These are phyloP conservation scores for Oryzias melastigma DNA, from an alignment of 2,113 vertebrate species.

Conservation along the genomic window DNA sequence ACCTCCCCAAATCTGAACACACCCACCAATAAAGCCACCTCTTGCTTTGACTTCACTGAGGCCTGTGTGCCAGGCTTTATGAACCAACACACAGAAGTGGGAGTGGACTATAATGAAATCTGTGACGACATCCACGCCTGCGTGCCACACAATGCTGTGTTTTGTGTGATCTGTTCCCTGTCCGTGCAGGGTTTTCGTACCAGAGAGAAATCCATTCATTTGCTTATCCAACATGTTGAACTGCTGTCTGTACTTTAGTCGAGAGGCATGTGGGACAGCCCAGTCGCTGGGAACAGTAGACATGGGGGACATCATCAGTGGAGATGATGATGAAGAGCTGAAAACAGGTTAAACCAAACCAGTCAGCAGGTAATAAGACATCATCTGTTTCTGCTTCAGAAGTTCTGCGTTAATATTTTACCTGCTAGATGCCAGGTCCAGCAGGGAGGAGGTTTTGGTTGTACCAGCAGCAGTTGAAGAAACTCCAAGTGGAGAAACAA, in stretches of 20 bases:
- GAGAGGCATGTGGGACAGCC: slow-evolving; percentile 91
- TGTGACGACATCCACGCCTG: slow-evolving; percentile 23
- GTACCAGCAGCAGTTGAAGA: slow-evolving; percentile 60
- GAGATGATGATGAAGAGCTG: slow-evolving; percentile 88
- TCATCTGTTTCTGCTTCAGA: neutral
- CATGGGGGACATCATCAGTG: slow-evolving; percentile 85
- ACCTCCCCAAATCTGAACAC: slow-evolving; percentile 38
- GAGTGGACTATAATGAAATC: slow-evolving; percentile 20
- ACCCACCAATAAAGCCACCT: slow-evolving; percentile 18
- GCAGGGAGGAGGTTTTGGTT: slow-evolving; percentile 84
- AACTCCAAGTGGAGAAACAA: slow-evolving; percentile 54
- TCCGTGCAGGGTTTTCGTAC: slow-evolving; percentile 73
- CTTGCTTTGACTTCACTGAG: slow-evolving; percentile 21
- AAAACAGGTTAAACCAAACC: slow-evolving; percentile 3
- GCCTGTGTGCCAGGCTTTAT: slow-evolving; percentile 4
- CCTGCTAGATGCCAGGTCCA: slow-evolving; percentile 93
- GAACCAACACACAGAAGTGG: slow-evolving; percentile 10
- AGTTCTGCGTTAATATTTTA: slow-evolving; percentile 59
- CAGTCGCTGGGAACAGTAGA: slow-evolving; percentile 81
- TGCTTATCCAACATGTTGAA: slow-evolving; percentile 95
- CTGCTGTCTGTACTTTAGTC: slow-evolving; percentile 95
- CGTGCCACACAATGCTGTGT: slow-evolving; percentile 26
- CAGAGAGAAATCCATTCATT: slow-evolving; percentile 93
- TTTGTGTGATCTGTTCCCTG: slow-evolving; percentile 16
- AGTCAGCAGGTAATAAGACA: neutral